These are phyloP conservation scores for Zelleria hepariella DNA, from an alignment of 2,888 invertebrate species.

Conservation along the genomic window DNA sequence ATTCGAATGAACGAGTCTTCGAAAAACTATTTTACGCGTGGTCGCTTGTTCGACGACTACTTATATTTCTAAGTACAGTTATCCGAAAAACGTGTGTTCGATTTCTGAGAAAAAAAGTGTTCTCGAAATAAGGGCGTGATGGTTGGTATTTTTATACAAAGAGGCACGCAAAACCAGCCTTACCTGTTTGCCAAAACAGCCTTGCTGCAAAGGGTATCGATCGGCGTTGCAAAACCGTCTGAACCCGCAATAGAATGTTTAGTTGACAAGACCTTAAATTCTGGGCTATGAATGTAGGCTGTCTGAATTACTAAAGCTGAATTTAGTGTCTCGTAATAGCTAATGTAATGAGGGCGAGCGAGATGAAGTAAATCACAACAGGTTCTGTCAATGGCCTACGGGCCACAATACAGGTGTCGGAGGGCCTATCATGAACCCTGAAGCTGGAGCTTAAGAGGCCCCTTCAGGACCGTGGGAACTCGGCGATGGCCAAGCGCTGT, in stretches of 20 bases:
- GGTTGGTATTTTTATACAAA: no score
- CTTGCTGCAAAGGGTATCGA: neutral
- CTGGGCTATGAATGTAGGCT: slow-evolving; percentile 8
- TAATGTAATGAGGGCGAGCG: slow-evolving; percentile 15
- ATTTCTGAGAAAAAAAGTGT: no score
- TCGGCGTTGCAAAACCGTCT: slow-evolving; percentile 1
- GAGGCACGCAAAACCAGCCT: neutral
- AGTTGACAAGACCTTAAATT: slow-evolving; percentile 9
- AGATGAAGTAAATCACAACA: slow-evolving; percentile 25
- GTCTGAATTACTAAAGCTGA: slow-evolving; percentile 11
- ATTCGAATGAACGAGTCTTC: no score
- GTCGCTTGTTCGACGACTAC: no score
- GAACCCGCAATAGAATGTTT: slow-evolving; percentile 6
- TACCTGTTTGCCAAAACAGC: neutral
- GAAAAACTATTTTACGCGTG: no score
- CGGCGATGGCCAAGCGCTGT: no score
- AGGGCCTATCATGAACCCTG: neutral
- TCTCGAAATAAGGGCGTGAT: no score
- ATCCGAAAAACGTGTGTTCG: no score
- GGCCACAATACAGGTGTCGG: slow-evolving; percentile 15
- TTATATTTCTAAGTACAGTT: no score
- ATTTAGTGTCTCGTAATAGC: slow-evolving; percentile 11
- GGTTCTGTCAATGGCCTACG: slow-evolving; percentile 16
- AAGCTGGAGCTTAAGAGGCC: no score
- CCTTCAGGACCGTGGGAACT: no score